Conservation (phyloP, 2,113 vertebrate genomes). For the Macquaria australasica region DNA sequence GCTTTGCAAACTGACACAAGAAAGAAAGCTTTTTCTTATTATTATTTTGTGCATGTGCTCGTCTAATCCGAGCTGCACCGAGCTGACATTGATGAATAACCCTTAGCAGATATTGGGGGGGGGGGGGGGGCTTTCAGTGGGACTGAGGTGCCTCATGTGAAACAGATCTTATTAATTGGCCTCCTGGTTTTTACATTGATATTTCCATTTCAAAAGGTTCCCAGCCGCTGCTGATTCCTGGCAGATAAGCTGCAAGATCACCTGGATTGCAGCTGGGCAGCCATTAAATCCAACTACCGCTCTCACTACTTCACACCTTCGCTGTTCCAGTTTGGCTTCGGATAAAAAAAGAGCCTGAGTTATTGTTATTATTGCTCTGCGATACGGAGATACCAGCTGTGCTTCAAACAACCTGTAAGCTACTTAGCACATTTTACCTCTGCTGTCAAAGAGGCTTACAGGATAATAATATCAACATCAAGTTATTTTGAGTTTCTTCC, state of each 20-base stretch:
- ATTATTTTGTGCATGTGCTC: neutral
- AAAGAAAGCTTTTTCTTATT: neutral
- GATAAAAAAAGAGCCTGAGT: neutral
- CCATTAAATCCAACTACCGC: neutral
- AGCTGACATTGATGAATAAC: neutral
- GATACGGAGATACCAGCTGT: neutral
- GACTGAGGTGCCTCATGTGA: neutral
- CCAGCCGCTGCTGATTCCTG: conserved; percentile 3
- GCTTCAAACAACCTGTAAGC: conserved; percentile 12
- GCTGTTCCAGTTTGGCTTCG: neutral
- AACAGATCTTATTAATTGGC: conserved; percentile 24
- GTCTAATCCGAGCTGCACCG: neutral
- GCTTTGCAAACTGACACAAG: neutral
- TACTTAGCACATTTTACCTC: neutral
- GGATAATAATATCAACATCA: neutral
- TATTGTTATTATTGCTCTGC: neutral
- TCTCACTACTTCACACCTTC: neutral
- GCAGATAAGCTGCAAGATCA: conserved; percentile 6
- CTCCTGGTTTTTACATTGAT: conserved; percentile 5
- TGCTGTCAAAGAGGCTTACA: neutral
- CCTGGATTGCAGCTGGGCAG: conserved; percentile 5
- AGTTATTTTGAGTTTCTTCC: neutral
- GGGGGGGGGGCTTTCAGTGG: neutral
- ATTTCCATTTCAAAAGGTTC: conserved; percentile 56
- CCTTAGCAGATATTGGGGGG: neutral